Conservation (phyloP, 2,113 vertebrate species). For the Takifugu flavidus region DNA sequence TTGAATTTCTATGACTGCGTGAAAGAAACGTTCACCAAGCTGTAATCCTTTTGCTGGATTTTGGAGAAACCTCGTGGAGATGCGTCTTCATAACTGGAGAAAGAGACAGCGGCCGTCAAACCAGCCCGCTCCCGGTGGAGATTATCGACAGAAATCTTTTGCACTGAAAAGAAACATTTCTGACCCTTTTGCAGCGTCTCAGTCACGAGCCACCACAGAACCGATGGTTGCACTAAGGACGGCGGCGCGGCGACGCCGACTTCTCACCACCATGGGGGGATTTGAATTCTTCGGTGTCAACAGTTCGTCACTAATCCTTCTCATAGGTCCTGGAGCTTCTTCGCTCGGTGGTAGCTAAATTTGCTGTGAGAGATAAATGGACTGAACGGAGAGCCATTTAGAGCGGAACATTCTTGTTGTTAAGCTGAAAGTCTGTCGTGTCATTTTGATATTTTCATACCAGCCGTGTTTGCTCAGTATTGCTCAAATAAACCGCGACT, state of each 20-base stretch:
- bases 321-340: conserved; percentile 7
- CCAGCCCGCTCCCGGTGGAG: conserved; percentile 1
- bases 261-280: neutral
- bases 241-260: too few species aligned
- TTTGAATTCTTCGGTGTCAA: conserved; percentile 27
- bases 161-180: conserved; percentile 53
- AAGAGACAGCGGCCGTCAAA: conserved; percentile 2
- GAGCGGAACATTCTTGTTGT: conserved; percentile 20
- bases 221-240: neutral
- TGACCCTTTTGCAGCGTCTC: conserved; percentile 22
- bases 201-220: conserved; percentile 13
- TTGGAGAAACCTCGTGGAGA: conserved; percentile 11
- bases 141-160: conserved; percentile 29
- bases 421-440: conserved; percentile 21
- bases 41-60: conserved; percentile 68
- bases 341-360: conserved; percentile 11
- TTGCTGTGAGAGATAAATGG: conserved; percentile 63
- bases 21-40: conserved; percentile 32
- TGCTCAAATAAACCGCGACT: neutral
- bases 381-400: conserved; percentile 23
- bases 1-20: conserved; percentile 16
- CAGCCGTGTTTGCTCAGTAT: conserved; percentile 30
- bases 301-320: conserved; percentile 16
- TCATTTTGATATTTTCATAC: conserved; percentile 20
- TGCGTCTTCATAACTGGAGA: conserved; percentile 26